These are phyloP conservation scores for Corvus moneduloides DNA, from an alignment of 2,113 vertebrate genomes.

Conservation along the genomic window DNA sequence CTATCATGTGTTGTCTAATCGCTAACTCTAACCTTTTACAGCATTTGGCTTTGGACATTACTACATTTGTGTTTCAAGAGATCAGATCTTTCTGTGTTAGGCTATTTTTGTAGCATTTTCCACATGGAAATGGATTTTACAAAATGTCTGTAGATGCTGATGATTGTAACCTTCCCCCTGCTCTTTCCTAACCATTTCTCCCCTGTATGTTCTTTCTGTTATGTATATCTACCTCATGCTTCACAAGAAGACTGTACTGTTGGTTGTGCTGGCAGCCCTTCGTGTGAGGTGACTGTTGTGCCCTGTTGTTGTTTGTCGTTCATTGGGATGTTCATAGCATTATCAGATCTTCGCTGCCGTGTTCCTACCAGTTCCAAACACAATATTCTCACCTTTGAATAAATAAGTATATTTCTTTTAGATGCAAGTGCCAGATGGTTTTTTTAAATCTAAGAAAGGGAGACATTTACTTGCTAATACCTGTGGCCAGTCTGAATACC, in stretches of 20 bases:
- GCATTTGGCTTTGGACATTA: slow-evolving; percentile 5
- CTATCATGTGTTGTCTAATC: background rate
- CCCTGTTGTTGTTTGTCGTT: slow-evolving; percentile 61
- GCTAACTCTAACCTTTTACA: background rate
- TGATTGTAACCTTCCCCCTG: slow-evolving; percentile 72
- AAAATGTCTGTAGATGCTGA: slow-evolving; percentile 48
- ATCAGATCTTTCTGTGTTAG: slow-evolving; percentile 29
- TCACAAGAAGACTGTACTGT: slow-evolving; percentile 73
- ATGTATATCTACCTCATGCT: slow-evolving; percentile 91
- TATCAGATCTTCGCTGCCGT: slow-evolving; percentile 28
- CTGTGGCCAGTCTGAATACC: slow-evolving; percentile 77
- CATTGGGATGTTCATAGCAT: slow-evolving; percentile 58
- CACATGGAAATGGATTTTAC: slow-evolving; percentile 28
- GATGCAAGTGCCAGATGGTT: slow-evolving; percentile 37
- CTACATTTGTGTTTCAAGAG: slow-evolving; percentile 15
- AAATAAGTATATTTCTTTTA: slow-evolving; percentile 22
- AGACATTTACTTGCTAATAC: slow-evolving; percentile 62
- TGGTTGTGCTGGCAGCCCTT: slow-evolving; percentile 68
- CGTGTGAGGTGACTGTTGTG: slow-evolving; percentile 49
- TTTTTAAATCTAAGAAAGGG: background rate
- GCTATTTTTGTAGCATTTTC: slow-evolving; percentile 50
- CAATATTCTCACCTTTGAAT: slow-evolving; percentile 45
- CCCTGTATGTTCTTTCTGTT: slow-evolving; percentile 59
- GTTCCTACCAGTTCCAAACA: slow-evolving; percentile 53
- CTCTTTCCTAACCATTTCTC: slow-evolving; percentile 46